These are phyloP conservation scores for Caenorhabditis virilis DNA, from an alignment of 2,888 invertebrate genomes.

Conservation along the genomic window DNA sequence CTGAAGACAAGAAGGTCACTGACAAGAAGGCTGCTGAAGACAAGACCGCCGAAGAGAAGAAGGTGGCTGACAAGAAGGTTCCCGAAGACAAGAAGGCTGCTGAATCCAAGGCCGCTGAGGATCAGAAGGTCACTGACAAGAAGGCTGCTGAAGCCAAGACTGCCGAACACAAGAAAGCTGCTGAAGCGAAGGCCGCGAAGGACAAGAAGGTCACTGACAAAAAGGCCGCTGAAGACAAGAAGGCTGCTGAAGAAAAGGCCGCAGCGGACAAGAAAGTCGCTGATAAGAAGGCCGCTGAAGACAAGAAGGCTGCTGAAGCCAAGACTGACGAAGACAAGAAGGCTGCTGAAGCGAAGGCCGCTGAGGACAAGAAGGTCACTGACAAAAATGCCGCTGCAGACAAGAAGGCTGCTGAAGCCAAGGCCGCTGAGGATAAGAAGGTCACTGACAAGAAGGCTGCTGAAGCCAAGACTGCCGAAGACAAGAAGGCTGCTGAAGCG, in stretches of 20 bases:
- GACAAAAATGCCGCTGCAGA: slow-evolving; percentile 8
- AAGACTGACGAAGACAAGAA: slow-evolving; percentile 13
- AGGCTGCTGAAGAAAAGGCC: slow-evolving; percentile 5
- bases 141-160: slow-evolving; percentile 5
- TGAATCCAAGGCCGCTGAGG: slow-evolving; percentile 7
- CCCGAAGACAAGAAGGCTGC: background rate
- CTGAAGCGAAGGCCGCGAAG: slow-evolving; percentile 6
- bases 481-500: slow-evolving; percentile 4
- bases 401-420: slow-evolving; percentile 15
- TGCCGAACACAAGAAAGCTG: slow-evolving; percentile 3
- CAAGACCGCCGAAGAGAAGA: slow-evolving; percentile 5
- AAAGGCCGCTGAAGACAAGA: slow-evolving; percentile 7
- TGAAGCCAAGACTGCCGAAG: slow-evolving; percentile 1
- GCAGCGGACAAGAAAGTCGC: background rate
- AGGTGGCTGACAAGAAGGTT: slow-evolving; percentile 5
- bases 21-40: slow-evolving; percentile 5
- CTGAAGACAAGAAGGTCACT: background rate
- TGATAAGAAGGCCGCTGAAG: slow-evolving; percentile 3
- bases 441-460: slow-evolving; percentile 2
- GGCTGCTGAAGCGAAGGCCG: slow-evolving; percentile 5
- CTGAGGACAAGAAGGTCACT: slow-evolving; percentile 13
- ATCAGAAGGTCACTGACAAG: slow-evolving; percentile 6
- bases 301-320: slow-evolving; percentile 4
- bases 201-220: slow-evolving; percentile 1
- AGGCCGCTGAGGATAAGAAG: slow-evolving; percentile 3